Evolutionary conservation across 2,888 invertebrate genomes (phyloP).

Genomic region (Aethes cnicana): DNA sequence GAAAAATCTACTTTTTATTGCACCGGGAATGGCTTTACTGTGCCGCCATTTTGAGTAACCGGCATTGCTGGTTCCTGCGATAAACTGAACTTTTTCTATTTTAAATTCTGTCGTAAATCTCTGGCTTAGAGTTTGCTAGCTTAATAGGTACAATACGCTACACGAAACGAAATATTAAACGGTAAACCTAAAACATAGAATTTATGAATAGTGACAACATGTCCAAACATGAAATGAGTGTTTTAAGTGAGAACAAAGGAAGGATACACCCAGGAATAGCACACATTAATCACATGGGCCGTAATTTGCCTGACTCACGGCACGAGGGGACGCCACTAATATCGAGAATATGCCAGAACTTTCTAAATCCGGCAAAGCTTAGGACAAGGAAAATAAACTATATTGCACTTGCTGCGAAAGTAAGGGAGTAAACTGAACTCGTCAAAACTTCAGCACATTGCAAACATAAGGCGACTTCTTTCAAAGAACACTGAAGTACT

Average conservation of each 20-base stretch:
- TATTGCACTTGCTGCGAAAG: slow-evolving; percentile 32
- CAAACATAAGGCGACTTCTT: slow-evolving; percentile 23
- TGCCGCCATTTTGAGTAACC: slow-evolving; percentile 18
- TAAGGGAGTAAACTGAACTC: slow-evolving; percentile 22
- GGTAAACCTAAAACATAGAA: neutral
- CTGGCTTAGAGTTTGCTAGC: no score
- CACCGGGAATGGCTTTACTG: slow-evolving; percentile 15
- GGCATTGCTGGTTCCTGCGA: slow-evolving; percentile 17
- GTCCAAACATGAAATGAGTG: slow-evolving; percentile 36
- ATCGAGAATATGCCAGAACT: slow-evolving; percentile 51
- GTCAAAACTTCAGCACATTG: slow-evolving; percentile 24
- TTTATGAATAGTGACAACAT: slow-evolving; percentile 6
- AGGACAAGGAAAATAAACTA: slow-evolving; percentile 58
- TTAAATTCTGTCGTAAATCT: neutral
- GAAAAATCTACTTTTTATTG: slow-evolving; percentile 27
- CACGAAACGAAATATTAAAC: neutral
- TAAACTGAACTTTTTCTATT: slow-evolving; percentile 15
- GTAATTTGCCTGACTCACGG: slow-evolving; percentile 79
- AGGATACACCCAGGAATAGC: slow-evolving; percentile 70
- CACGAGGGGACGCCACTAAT: slow-evolving; percentile 67
- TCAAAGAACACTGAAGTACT: no score
- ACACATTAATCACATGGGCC: slow-evolving; percentile 74
- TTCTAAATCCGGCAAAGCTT: slow-evolving; percentile 73
- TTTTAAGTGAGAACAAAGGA: slow-evolving; percentile 58
- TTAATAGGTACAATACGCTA: no score